Evolutionary conservation across 2,888 invertebrate species (phyloP).

Genomic region (Pedicia rivosa): DNA sequence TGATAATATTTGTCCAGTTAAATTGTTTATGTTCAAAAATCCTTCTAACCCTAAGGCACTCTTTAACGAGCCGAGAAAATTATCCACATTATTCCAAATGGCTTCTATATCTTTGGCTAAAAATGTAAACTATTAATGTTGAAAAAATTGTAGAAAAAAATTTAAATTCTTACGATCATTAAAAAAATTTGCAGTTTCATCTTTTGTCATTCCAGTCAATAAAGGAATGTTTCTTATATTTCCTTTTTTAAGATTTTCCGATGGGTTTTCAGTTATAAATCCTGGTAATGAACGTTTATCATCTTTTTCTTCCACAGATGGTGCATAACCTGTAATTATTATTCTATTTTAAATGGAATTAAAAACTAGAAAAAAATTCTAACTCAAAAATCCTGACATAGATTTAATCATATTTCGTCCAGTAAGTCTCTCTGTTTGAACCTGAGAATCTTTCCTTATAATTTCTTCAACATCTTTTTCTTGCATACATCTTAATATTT

Average conservation of each 20-base stretch:
- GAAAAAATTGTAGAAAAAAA: background rate
- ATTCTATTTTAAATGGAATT: no score
- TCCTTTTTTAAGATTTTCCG: slow-evolving; percentile 39
- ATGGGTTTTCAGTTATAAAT: slow-evolving; percentile 43
- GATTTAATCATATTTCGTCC: slow-evolving; percentile 45
- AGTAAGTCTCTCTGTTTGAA: slow-evolving; percentile 38
- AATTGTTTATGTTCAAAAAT: slow-evolving; percentile 20
- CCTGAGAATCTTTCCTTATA: slow-evolving; percentile 35
- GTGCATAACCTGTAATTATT: slow-evolving; percentile 49
- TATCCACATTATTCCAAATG: slow-evolving; percentile 22
- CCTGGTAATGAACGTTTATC: slow-evolving; percentile 52
- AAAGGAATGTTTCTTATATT: slow-evolving; percentile 43
- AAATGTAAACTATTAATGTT: background rate
- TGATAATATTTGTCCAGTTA: slow-evolving; percentile 19
- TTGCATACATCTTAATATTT: slow-evolving; percentile 50
- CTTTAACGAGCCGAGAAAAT: slow-evolving; percentile 14
- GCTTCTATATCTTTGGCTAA: slow-evolving; percentile 11
- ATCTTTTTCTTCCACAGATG: slow-evolving; percentile 47
- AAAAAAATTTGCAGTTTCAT: slow-evolving; percentile 40
- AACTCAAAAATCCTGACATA: slow-evolving; percentile 40
- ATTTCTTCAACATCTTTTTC: slow-evolving; percentile 27
- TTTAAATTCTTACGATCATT: no score
- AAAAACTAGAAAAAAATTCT: no score
- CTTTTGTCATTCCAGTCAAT: slow-evolving; percentile 54
- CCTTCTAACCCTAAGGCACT: slow-evolving; percentile 14